phyloP scores from a whole-genome alignment of 2,888 invertebrate genomes.

The Caenorhabditis sp. region DNA sequence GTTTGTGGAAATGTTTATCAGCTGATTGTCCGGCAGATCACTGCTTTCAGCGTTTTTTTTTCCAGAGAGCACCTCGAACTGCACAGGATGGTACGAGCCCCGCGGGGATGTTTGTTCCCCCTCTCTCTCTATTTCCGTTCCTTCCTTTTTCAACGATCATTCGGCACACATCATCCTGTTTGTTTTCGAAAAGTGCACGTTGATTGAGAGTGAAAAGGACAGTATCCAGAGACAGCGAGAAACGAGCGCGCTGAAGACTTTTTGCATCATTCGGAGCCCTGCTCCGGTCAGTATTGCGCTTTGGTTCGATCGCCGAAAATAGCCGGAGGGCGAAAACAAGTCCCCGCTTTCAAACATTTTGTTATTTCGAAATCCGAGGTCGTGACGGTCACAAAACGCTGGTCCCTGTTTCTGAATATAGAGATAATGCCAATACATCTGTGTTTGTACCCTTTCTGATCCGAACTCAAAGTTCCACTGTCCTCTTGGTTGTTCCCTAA shows the following conservation, averaged over 20 bases:
- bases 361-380: too few species aligned
- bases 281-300: too few species aligned
- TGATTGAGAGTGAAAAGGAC: not conserved
- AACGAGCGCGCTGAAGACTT: too few species aligned
- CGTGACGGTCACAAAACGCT: too few species aligned
- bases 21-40: slow-evolving; percentile 26
- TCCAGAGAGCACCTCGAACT: not conserved
- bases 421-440: too few species aligned
- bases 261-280: too few species aligned
- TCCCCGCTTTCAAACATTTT: too few species aligned
- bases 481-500: not conserved
- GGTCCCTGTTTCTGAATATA: too few species aligned
- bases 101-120: slow-evolving; percentile 26
- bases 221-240: not conserved
- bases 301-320: too few species aligned
- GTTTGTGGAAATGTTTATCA: slow-evolving; percentile 43
- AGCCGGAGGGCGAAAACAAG: too few species aligned
- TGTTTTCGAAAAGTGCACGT: slow-evolving; percentile 51
- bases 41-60: not conserved
- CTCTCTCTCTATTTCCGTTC: slow-evolving; percentile 8
- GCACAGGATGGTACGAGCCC: slow-evolving; percentile 14
- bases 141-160: not conserved
- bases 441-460: not conserved
- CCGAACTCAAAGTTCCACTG: not conserved
- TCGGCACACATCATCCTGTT: slow-evolving; percentile 22